Percentiles rank a stretch among this genome's conserved stretches.
These are phyloP conservation scores for Syrista parreyssii DNA, from an alignment of 2,888 invertebrate genomes.

Conservation along the genomic window DNA sequence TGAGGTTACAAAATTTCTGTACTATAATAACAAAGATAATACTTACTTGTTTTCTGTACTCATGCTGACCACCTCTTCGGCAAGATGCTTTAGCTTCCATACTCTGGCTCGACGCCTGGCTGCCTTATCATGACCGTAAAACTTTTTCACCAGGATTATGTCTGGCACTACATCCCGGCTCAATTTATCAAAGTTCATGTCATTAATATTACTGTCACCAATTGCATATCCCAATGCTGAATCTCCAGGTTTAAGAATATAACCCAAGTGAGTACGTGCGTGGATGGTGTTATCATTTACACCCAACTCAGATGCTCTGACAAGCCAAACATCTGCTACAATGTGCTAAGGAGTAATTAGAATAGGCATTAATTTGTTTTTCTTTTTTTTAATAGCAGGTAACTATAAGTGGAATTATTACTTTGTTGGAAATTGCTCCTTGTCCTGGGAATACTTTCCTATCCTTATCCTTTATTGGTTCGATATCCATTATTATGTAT, in stretches of 20 bases:
- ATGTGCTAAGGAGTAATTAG: constrained; percentile 72
- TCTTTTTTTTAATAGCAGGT: neutral
- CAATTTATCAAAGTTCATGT: constrained; percentile 87
- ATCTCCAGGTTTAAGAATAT: constrained; percentile 92
- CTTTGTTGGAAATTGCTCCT: constrained; percentile 85
- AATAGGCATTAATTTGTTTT: neutral
- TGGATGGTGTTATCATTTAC: constrained; percentile 84
- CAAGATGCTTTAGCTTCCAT: constrained; percentile 94
- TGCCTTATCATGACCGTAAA: constrained; percentile 77
- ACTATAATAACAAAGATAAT: neutral
- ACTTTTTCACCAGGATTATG: constrained; percentile 94
- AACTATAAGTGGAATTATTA: constrained; percentile 40
- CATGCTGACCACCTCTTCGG: constrained; percentile 73
- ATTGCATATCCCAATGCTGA: constrained; percentile 92
- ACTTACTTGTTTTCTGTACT: constrained; percentile 74
- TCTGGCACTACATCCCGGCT: constrained; percentile 80
- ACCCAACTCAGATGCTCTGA: constrained; percentile 88
- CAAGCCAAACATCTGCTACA: constrained; percentile 94
- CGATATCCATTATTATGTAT: constrained; percentile 95
- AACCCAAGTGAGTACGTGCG: constrained; percentile 93
- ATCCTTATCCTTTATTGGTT: constrained; percentile 80
- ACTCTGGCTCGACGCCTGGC: constrained; percentile 79
- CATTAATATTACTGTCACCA: constrained; percentile 91
- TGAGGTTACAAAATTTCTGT: neutral
- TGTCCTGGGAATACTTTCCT: constrained; percentile 87